These are phyloP conservation scores for Mesocricetus auratus DNA, from an alignment of 2,113 vertebrate species.

Conservation along the genomic window DNA sequence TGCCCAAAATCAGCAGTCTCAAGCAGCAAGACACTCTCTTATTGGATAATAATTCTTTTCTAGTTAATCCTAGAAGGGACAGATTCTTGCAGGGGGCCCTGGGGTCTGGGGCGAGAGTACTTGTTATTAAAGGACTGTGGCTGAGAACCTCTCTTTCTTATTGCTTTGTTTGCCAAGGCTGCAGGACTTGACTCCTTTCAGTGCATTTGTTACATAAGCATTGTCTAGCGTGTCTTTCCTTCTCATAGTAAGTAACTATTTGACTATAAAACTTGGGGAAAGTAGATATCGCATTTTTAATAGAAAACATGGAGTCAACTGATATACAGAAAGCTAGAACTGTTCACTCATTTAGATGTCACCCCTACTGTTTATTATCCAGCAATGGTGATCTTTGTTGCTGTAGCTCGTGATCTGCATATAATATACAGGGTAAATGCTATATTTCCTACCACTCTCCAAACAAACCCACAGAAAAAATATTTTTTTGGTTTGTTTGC, in stretches of 20 bases:
- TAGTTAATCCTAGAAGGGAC: constrained; percentile 54
- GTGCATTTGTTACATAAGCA: not conserved
- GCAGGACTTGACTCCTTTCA: not conserved
- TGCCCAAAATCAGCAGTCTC: constrained; percentile 52
- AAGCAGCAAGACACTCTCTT: constrained; percentile 68
- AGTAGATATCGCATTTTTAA: not conserved
- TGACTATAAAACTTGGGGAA: constrained; percentile 31
- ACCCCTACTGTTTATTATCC: not conserved
- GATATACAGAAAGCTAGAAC: not conserved
- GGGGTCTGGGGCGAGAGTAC: constrained; percentile 21
- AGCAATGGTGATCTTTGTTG: not conserved
- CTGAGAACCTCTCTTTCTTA: constrained; percentile 30
- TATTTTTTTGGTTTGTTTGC: no score
- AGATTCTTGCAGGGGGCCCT: constrained; percentile 20
- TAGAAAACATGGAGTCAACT: constrained; percentile 23
- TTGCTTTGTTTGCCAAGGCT: not conserved
- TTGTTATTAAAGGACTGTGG: constrained; percentile 48
- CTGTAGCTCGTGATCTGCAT: not conserved
- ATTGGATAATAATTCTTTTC: constrained; percentile 72
- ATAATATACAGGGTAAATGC: not conserved
- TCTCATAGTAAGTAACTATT: not conserved
- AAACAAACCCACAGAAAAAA: not conserved
- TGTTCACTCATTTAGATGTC: not conserved
- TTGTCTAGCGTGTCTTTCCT: constrained; percentile 4
- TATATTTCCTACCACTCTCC: not conserved